These are phyloP conservation scores for Trissolcus brochymenae DNA, from an alignment of 2,888 invertebrate species.

Conservation along the genomic window DNA sequence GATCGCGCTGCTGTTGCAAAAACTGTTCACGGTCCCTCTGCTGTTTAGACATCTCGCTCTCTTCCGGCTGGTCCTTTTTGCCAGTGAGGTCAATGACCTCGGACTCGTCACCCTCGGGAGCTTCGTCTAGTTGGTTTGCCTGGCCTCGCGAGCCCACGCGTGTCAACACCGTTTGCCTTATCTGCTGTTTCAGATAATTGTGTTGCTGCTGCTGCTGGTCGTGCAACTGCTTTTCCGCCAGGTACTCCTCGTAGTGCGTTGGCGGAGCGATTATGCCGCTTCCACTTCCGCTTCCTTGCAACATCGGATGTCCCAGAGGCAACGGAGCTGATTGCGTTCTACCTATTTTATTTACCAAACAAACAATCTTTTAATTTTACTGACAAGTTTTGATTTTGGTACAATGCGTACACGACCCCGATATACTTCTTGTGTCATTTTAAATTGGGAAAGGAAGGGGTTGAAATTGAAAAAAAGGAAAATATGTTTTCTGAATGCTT, in stretches of 20 bases:
- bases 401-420: constrained; percentile 49
- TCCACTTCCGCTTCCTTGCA: constrained; percentile 77
- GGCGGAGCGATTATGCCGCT: constrained; percentile 76
- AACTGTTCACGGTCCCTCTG: constrained; percentile 80
- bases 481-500: background rate
- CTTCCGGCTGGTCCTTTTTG: constrained; percentile 77
- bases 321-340: constrained; percentile 96
- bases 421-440: constrained; percentile 3
- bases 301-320: constrained; percentile 92
- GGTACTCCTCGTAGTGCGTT: constrained; percentile 78
- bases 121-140: constrained; percentile 81
- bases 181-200: constrained; percentile 87
- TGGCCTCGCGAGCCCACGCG: constrained; percentile 82
- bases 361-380: background rate
- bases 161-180: constrained; percentile 90
- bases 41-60: constrained; percentile 79
- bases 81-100: constrained; percentile 88
- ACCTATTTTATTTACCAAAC: constrained; percentile 76
- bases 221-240: constrained; percentile 79
- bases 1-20: constrained; percentile 82
- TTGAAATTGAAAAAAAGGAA: background rate
- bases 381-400: background rate
- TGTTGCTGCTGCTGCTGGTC: constrained; percentile 77
- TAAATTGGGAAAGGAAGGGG: background rate
- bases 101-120: constrained; percentile 75